Base-by-base conservation (phyloP, 2,113 vertebrate species). In the Melanerpes aurifrons region DNA sequence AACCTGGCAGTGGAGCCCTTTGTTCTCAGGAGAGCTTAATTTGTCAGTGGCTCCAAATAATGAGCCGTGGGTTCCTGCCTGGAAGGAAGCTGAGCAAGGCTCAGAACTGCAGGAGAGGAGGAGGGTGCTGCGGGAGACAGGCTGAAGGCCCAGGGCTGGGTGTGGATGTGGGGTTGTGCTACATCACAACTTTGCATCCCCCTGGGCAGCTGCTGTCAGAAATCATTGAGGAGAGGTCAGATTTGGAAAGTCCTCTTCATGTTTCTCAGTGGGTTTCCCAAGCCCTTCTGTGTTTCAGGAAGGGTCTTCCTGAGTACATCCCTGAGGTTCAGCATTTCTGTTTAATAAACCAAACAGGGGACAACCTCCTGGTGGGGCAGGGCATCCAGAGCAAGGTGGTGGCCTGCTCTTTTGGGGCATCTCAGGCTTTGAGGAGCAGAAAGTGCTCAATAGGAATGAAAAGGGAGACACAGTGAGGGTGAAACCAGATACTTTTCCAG, bases 151-250 rank as follows among this genome's bases (percentile, higher is more conserved):
- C 4, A 3, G 16, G 35, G 40, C 24, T 32, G 43, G 79, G 15
- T 8, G 31, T 28, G 15, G 21, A 20, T 0, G 0, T 40, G 31
- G 15, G 6, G 0, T 67, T 78, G 13, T 74, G n/a, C 47, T 82
- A 4, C 20, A 28, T 73, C 53, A 56, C 1, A 13, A 37, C 45
- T 79, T 68, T 5, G 1, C 1, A 1, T 77, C 15, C 15, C 15
- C 25, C 15, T 32, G 29, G 15, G 15, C 4, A 2, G 26, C 54
- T 11, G 4, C 40, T 87, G 17, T 32, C 43, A 66, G 74, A 84
- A 86, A 4, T 37, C 1, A 11, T 53, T 3, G 0, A 37, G 50
- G 37, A 10, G 8, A 40, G 3, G n/a, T 53, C 5, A 1, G 32
- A 61, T 67, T 57, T 87, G 62, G 67, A 75, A 69, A 72, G 15